Evolutionary conservation across 2,888 invertebrate species (phyloP).

Genomic region (Netelia melanura): DNA sequence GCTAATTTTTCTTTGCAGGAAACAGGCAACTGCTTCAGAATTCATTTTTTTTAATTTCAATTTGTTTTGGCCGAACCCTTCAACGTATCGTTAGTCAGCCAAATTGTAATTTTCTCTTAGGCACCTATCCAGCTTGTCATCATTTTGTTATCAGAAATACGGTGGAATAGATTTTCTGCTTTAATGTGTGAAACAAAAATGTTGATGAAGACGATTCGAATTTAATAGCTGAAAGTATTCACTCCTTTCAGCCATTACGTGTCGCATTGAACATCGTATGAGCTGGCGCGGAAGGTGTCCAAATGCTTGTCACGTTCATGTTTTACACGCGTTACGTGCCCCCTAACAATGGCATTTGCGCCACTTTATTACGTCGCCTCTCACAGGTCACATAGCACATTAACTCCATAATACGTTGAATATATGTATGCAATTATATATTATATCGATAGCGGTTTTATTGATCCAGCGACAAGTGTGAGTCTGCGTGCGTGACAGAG

Average conservation of each 20-base stretch:
- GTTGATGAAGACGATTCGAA: background rate
- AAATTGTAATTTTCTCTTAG: too few species aligned
- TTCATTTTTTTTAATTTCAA: too few species aligned
- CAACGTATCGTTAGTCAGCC: too few species aligned
- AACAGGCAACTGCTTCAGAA: too few species aligned
- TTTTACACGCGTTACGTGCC: constrained; percentile 63
- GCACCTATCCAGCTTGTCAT: too few species aligned
- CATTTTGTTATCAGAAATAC: too few species aligned
- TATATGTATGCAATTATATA: constrained; percentile 57
- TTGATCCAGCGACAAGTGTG: constrained; percentile 41
- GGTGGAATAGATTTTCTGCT: background rate
- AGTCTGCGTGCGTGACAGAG: background rate
- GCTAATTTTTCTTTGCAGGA: too few species aligned
- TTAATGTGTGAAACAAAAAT: background rate
- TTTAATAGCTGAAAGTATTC: constrained; percentile 28
- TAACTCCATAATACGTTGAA: constrained; percentile 58
- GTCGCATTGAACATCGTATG: constrained; percentile 15
- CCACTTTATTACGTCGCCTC: constrained; percentile 57
- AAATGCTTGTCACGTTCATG: constrained; percentile 60
- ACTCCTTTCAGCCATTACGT: constrained; percentile 19
- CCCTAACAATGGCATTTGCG: constrained; percentile 52
- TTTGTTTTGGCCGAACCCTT: too few species aligned
- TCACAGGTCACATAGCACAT: constrained; percentile 59
- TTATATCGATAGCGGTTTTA: constrained; percentile 52
- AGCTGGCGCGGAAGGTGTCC: constrained; percentile 20